Percentiles rank a stretch among this genome's conserved stretches.
Conservation (phyloP, 2,113 vertebrate species). For the Phyllopteryx taeniolatus region DNA sequence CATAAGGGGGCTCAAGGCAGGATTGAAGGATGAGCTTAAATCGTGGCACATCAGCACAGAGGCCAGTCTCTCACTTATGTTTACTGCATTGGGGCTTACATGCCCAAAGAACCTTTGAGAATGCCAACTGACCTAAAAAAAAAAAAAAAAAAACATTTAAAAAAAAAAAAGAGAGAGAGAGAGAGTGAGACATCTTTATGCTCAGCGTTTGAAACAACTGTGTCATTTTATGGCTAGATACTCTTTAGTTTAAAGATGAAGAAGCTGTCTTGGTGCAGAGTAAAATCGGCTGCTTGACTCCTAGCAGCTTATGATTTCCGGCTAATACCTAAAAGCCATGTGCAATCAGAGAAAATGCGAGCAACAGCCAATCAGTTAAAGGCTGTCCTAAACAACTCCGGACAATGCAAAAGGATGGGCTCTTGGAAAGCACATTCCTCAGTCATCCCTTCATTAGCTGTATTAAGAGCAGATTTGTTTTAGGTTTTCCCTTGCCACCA, state of each 20-base stretch:
- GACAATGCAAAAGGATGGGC: conserved; percentile 2
- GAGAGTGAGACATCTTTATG: conserved; percentile 45
- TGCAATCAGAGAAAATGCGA: conserved; percentile 39
- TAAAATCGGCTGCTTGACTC: conserved; percentile 18
- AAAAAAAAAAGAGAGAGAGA: conserved; percentile 6
- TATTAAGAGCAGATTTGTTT: conserved; percentile 7
- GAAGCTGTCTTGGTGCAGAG: conserved; percentile 13
- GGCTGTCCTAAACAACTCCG: background rate
- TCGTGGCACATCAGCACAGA: conserved; percentile 37
- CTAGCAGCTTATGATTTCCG: conserved; percentile 28
- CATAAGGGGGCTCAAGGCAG: conserved; percentile 34
- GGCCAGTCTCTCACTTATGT: conserved; percentile 51
- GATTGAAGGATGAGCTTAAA: conserved; percentile 53
- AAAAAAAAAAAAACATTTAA: too few relatives aligned
- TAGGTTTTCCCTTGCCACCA: conserved; percentile 6
- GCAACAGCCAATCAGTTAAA: conserved; percentile 36
- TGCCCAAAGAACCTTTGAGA: conserved; percentile 50
- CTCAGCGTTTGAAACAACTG: conserved; percentile 57
- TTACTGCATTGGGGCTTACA: conserved; percentile 59
- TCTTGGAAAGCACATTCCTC: background rate
- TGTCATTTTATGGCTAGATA: conserved; percentile 12
- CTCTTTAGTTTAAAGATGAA: conserved; percentile 32
- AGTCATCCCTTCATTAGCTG: conserved; percentile 2
- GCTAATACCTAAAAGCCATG: conserved; percentile 23
- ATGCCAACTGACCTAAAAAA: conserved; percentile 55